Conservation (phyloP, 2,888 invertebrate genomes). For the Oligia latruncula region DNA sequence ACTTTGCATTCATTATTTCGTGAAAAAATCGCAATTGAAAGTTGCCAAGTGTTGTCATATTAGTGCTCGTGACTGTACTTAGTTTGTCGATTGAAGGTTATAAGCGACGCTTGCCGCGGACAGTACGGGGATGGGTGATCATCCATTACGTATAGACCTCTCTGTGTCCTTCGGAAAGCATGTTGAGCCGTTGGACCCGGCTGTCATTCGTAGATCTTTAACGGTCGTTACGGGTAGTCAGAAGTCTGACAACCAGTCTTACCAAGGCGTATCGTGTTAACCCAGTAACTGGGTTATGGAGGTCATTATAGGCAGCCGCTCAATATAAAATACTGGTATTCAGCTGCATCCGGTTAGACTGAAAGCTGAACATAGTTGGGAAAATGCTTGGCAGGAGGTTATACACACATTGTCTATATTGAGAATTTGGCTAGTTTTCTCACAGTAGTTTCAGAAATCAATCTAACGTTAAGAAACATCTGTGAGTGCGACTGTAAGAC, state of each 20-base stretch:
- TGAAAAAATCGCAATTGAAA: too few species aligned
- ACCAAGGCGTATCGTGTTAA: not conserved
- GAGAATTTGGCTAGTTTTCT: not conserved
- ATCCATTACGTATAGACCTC: not conserved
- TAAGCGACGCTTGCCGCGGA: not conserved
- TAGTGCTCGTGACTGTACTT: too few species aligned
- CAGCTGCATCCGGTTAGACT: not conserved
- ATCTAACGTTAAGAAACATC: not conserved
- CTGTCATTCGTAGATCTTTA: not conserved
- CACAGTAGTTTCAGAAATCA: not conserved
- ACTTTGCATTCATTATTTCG: too few species aligned
- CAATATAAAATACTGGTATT: not conserved
- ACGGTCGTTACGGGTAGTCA: not conserved
- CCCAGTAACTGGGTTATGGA: not conserved
- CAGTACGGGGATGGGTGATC: not conserved
- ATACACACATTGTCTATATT: not conserved
- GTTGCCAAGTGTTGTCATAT: too few species aligned
- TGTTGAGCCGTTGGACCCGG: not conserved
- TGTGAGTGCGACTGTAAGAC: slow-evolving; percentile 3
- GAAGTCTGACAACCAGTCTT: not conserved
- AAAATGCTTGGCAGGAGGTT: not conserved
- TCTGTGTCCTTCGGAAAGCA: not conserved
- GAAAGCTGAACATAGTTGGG: not conserved
- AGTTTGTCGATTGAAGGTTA: too few species aligned
- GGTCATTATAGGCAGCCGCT: not conserved